Evolutionary conservation across 2,888 invertebrate genomes (phyloP).

Genomic region (Enchytraeus crypticus): DNA sequence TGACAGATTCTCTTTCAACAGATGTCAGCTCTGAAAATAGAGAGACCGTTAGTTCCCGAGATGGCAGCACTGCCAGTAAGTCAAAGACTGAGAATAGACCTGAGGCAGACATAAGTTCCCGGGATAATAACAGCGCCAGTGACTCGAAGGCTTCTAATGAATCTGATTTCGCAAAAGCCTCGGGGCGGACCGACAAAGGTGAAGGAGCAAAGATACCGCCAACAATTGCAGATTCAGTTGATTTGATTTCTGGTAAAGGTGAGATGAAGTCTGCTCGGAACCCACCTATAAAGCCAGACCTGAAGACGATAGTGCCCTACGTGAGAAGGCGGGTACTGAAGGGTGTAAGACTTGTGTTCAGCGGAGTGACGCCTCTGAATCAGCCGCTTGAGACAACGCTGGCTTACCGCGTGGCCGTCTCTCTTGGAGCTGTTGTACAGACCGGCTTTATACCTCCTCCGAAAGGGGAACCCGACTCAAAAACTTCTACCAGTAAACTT

Average conservation of each 20-base stretch:
- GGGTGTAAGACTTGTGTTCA: slow-evolving; percentile 75
- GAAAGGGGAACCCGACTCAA: no score
- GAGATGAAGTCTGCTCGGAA: no score
- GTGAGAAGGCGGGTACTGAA: slow-evolving; percentile 70
- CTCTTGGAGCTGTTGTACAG: slow-evolving; percentile 74
- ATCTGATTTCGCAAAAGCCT: slow-evolving; percentile 63
- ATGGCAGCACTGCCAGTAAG: no score
- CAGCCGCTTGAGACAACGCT: slow-evolving; percentile 72
- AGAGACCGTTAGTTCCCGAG: no score
- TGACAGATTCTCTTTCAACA: slow-evolving; percentile 44
- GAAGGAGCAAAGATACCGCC: no score
- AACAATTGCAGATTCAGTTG: no score
- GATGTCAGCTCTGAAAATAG: not conserved
- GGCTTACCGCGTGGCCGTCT: slow-evolving; percentile 73
- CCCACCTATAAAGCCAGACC: no score
- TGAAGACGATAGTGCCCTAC: slow-evolving; percentile 66
- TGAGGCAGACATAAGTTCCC: slow-evolving; percentile 47
- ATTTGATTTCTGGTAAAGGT: no score
- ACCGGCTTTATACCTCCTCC: slow-evolving; percentile 38
- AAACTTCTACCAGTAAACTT: no score
- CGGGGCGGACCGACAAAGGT: no score
- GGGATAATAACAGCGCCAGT: slow-evolving; percentile 73
- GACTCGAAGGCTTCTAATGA: slow-evolving; percentile 66
- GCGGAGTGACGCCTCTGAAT: slow-evolving; percentile 84
- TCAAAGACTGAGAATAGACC: no score